Conservation (phyloP, 1,140 invertebrate genomes). For the Neodiprion lecontei region DNA sequence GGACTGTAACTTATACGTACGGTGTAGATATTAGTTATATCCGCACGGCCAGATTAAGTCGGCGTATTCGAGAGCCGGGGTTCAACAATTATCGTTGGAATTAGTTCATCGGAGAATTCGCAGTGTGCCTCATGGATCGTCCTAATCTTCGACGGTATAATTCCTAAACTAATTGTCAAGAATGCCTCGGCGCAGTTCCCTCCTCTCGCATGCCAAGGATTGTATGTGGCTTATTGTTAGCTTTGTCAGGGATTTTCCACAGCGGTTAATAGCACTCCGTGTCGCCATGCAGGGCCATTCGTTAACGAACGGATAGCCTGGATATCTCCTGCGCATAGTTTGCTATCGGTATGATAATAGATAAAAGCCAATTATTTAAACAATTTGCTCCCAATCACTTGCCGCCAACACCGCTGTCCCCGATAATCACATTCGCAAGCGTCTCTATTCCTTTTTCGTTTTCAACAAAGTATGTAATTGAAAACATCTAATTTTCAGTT, state of each 20-base stretch:
- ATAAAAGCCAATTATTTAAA: neutral
- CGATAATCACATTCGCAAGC: neutral
- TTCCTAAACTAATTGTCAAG: constrained; percentile 22
- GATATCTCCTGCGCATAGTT: too few species aligned
- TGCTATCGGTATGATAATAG: neutral
- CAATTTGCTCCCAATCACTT: neutral
- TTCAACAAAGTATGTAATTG: too few species aligned
- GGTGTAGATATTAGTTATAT: neutral
- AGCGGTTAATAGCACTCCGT: neutral
- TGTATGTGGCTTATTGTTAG: constrained; percentile 18
- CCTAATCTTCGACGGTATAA: constrained; percentile 10
- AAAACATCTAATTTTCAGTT: too few species aligned
- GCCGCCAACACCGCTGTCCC: neutral
- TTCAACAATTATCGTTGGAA: constrained; percentile 11
- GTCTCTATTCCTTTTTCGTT: neutral
- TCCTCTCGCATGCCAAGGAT: constrained; percentile 15
- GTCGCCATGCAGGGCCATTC: too few species aligned
- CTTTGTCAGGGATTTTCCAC: constrained; percentile 4
- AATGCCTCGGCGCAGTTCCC: constrained; percentile 14
- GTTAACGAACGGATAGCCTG: too few species aligned
- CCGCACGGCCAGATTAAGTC: constrained; percentile 9
- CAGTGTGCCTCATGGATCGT: neutral
- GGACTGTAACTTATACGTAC: too few species aligned
- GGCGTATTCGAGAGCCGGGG: neutral
- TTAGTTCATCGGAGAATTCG: neutral